Conservation (phyloP, 2,888 invertebrate genomes). For the Smittia sp. region DNA sequence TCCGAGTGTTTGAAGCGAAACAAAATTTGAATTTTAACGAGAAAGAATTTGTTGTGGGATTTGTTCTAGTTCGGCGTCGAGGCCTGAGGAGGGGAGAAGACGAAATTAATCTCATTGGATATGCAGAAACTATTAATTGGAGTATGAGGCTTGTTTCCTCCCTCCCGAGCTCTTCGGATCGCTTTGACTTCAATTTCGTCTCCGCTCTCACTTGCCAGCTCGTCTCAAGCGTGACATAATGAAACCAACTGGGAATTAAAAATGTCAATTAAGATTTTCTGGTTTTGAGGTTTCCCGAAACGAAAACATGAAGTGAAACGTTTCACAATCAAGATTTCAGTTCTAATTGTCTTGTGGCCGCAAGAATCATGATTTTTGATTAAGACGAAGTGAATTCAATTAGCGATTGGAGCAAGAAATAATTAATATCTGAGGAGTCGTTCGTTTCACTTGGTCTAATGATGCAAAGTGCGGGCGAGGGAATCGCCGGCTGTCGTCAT, state of each 20-base stretch:
- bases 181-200: background rate
- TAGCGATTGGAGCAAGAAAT: background rate
- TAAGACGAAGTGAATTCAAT: background rate
- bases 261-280: constrained; percentile 9
- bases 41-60: no score
- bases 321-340: background rate
- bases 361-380: background rate
- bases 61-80: no score
- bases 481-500: background rate
- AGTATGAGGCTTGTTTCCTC: constrained; percentile 32
- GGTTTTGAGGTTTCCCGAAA: background rate
- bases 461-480: background rate
- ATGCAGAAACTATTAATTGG: constrained; percentile 38
- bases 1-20: background rate
- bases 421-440: background rate
- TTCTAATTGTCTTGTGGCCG: background rate
- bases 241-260: constrained; percentile 7
- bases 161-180: background rate
- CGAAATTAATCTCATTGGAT: constrained; percentile 33
- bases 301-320: background rate
- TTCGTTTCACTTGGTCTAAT: background rate
- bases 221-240: constrained; percentile 8
- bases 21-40: background rate
- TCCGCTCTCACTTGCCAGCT: background rate
- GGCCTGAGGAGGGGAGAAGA: background rate